A percentile compares a stretch with the other conserved stretches of the same genome.
Evolutionary conservation across 2,113 vertebrate species (phyloP).

Genomic region (Oncorhynchus mykiss): DNA sequence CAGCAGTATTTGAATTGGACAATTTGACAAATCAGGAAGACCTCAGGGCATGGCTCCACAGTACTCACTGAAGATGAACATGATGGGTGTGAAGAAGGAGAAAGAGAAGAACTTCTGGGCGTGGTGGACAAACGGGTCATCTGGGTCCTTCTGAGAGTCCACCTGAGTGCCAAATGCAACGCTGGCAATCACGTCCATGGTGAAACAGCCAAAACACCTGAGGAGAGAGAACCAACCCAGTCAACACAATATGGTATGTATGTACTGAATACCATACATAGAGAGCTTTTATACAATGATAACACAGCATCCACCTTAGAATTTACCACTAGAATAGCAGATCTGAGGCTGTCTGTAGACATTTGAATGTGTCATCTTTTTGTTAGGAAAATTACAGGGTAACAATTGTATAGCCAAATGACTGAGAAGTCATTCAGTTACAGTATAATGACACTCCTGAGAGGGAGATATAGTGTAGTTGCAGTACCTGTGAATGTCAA

Average conservation of each 20-base stretch:
- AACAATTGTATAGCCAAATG: too few relatives aligned
- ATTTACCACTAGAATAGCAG: too few relatives aligned
- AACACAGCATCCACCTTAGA: too few relatives aligned
- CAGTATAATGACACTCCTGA: neutral
- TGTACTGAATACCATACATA: too few relatives aligned
- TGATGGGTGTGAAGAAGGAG: constrained; percentile 79
- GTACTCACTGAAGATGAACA: constrained; percentile 83
- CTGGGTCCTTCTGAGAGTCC: constrained; percentile 82
- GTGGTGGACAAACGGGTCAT: constrained; percentile 84
- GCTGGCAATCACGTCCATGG: constrained; percentile 88
- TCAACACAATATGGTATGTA: neutral
- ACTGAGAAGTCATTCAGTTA: too few relatives aligned
- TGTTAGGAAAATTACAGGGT: too few relatives aligned
- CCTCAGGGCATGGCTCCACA: too few relatives aligned
- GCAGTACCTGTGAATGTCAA: constrained; percentile 87
- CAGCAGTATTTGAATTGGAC: neutral
- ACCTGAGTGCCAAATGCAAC: constrained; percentile 88
- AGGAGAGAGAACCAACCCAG: neutral
- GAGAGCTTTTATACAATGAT: too few relatives aligned
- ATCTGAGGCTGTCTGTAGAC: too few relatives aligned
- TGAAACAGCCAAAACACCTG: constrained; percentile 87
- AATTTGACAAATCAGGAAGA: too few relatives aligned
- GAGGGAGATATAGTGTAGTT: constrained; percentile 1
- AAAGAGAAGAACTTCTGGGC: constrained; percentile 83
- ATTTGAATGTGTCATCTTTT: too few relatives aligned